Conservation (phyloP, 2,888 invertebrate genomes). For the Callosobruchus maculatus region DNA sequence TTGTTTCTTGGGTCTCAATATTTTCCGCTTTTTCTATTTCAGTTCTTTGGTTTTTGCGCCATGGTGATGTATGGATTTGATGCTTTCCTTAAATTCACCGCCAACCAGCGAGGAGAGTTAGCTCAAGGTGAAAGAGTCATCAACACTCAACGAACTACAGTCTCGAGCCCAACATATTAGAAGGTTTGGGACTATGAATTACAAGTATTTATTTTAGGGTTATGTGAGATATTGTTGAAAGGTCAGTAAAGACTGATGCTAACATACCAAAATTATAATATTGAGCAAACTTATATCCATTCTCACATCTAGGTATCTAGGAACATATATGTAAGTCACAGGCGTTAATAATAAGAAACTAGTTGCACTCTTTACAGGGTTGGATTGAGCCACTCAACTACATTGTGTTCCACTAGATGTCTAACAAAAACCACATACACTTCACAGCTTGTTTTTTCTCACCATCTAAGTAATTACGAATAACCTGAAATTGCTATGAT, state of each 20-base stretch:
- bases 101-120: slow-evolving; percentile 62
- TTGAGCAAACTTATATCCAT: no score
- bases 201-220: not conserved
- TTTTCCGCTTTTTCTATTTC: slow-evolving; percentile 17
- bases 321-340: no score
- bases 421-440: no score
- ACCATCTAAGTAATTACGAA: no score
- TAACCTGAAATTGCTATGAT: no score
- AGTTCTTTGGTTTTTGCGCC: slow-evolving; percentile 85
- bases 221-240: not conserved
- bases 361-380: no score
- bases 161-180: slow-evolving; percentile 52
- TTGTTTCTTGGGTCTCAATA: not conserved
- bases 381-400: no score
- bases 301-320: no score
- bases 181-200: not conserved
- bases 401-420: no score
- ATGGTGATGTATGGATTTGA: slow-evolving; percentile 78
- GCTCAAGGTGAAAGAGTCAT: slow-evolving; percentile 70
- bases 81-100: slow-evolving; percentile 73
- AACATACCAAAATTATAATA: not conserved
- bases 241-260: not conserved
- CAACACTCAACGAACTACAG: slow-evolving; percentile 60
- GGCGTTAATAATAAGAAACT: no score
- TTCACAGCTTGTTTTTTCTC: no score